A percentile compares a stretch with the other conserved stretches of the same genome.
These are phyloP conservation scores for Amphibalanus amphitrite DNA, from an alignment of 1,140 invertebrate species.

Conservation along the genomic window DNA sequence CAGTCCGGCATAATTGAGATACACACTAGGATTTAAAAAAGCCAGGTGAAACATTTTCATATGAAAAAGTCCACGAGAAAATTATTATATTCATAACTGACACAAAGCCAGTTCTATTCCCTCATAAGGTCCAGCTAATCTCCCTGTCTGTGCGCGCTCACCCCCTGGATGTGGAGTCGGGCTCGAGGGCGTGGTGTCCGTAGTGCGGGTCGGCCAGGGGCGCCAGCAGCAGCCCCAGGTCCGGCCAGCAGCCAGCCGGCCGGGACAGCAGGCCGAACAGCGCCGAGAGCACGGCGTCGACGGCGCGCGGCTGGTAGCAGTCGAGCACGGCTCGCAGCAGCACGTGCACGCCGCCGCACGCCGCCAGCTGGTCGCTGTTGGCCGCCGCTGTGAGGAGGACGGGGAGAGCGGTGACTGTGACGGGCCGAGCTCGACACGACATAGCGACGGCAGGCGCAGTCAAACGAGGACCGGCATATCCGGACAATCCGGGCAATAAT, in stretches of 20 bases:
- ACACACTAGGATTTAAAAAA: too few relatives aligned
- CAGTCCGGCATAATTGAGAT: too few relatives aligned
- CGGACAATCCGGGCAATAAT: too few relatives aligned
- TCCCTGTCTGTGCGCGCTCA: not conserved
- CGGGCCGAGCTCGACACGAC: too few relatives aligned
- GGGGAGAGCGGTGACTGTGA: too few relatives aligned
- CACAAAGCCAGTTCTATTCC: too few relatives aligned
- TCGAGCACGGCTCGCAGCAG: conserved; percentile 62
- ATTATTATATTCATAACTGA: too few relatives aligned
- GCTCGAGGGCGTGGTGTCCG: conserved; percentile 26
- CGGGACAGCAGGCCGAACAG: conserved; percentile 72
- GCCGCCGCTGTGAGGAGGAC: conserved; percentile 41
- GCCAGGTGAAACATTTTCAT: too few relatives aligned
- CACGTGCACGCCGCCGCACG: conserved; percentile 62
- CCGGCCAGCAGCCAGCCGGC: conserved; percentile 48
- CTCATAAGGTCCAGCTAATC: too few relatives aligned
- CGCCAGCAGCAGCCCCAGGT: conserved; percentile 65
- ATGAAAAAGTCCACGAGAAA: too few relatives aligned
- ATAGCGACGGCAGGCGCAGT: too few relatives aligned
- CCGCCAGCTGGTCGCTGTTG: conserved; percentile 59
- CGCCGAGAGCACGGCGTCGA: conserved; percentile 67
- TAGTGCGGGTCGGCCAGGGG: conserved; percentile 84
- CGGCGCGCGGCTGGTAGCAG: conserved; percentile 45
- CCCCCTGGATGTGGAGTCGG: conserved; percentile 10
- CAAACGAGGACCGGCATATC: too few relatives aligned